Percentiles rank a stretch among this genome's conserved stretches.
These are phyloP conservation scores for Stenotaenia linearis DNA, from an alignment of 2,888 invertebrate genomes.

Conservation along the genomic window DNA sequence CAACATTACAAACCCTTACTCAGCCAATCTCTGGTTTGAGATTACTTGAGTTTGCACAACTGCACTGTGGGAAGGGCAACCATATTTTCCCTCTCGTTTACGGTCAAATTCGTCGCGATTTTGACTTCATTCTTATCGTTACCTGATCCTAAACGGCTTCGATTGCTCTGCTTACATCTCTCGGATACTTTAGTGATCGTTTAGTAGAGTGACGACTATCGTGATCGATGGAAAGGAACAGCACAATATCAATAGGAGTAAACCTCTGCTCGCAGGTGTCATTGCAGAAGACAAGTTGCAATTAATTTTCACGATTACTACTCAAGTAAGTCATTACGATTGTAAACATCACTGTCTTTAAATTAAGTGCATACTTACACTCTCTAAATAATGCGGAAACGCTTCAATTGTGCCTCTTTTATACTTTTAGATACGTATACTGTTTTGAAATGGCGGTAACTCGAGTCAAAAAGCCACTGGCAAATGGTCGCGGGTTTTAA, in stretches of 20 bases:
- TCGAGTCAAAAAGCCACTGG: constrained; percentile 22
- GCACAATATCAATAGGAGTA: background rate
- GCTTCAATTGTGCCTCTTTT: background rate
- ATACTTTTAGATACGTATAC: background rate
- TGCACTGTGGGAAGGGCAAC: constrained; percentile 17
- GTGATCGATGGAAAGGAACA: constrained; percentile 1
- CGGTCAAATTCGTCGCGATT: background rate
- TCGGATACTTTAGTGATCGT: background rate
- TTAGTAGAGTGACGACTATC: background rate
- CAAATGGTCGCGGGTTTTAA: constrained; percentile 21
- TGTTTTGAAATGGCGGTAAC: constrained; percentile 17
- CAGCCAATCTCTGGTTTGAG: background rate
- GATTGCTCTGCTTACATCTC: background rate
- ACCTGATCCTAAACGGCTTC: background rate
- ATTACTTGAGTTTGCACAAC: constrained; percentile 19
- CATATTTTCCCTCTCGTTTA: constrained; percentile 13
- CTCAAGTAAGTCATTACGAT: background rate
- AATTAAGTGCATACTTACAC: background rate
- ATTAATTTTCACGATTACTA: background rate
- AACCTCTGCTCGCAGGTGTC: constrained; percentile 4
- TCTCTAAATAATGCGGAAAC: background rate
- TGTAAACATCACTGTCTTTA: background rate
- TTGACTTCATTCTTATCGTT: background rate
- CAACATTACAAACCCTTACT: background rate
- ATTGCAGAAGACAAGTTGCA: constrained; percentile 21